Evolutionary conservation across 1,140 invertebrate species (phyloP), one percentile per base, ranked within the genome.

Genomic region (Cardiocondyla obscurior): DNA sequence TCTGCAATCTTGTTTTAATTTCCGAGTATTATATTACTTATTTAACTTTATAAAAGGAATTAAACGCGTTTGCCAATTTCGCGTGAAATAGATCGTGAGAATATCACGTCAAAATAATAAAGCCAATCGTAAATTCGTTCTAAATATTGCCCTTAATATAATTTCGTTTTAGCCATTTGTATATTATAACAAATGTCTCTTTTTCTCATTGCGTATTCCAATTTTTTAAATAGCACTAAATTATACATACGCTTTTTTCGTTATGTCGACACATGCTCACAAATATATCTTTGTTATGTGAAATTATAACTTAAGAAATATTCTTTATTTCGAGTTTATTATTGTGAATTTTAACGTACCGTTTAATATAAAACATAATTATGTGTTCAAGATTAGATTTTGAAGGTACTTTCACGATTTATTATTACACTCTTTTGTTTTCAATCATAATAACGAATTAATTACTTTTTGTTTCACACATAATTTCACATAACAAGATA

Each of bases 141-240:
- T 19, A 65, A 62, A 72, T 55, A 62, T 62, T 72, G 39, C 3
- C 10, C 42, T 44, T 22, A 65, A 65, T 25, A 58, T 67, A 46
- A 12, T 25, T 55, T 51, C 25, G 16, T 28, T 62, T 72, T 22
- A 53, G 10, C 22, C 46, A 25, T 67, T 67, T 25, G 46, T 16
- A 3, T 39, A 42, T 57, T 57, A 69, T 19, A 58, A 73, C 46
- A 44, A 70, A 36, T 53, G 16, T 44, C 33, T n/a, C n/a, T n/a
- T 85, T 82, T 82, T 30, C 22, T 46, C 57, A 44, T 72, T 85
- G 72, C 42, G 81, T 84, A 81, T 83, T 77, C 51, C 36, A 86
- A 81, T 81, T 86, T 84, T 73, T 51, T 58, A 33, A 57, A 53
- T 69, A 81, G n/a, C 51, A 36, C 12, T 83, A 83, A 62, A 60